Evolutionary conservation across 2,888 invertebrate genomes (phyloP).

Genomic region (Acleris sparsana): DNA sequence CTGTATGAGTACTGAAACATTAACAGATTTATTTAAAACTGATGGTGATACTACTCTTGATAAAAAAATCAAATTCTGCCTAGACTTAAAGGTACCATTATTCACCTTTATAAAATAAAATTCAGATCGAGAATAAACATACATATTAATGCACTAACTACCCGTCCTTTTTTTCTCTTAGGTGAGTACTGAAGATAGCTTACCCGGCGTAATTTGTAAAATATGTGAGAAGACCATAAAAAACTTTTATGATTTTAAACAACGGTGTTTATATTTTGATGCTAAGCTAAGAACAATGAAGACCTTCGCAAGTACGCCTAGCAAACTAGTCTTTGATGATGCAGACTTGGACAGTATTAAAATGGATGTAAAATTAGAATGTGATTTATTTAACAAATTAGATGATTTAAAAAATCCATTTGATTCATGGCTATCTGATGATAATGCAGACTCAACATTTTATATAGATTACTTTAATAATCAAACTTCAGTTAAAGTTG

Average conservation of each 20-base stretch:
- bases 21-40: slow-evolving; percentile 36
- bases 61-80: slow-evolving; percentile 39
- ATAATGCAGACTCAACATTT: slow-evolving; percentile 19
- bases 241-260: slow-evolving; percentile 52
- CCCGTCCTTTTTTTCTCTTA: slow-evolving; percentile 33
- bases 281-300: slow-evolving; percentile 28
- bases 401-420: slow-evolving; percentile 26
- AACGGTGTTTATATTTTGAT: slow-evolving; percentile 45
- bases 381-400: slow-evolving; percentile 32
- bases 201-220: slow-evolving; percentile 46
- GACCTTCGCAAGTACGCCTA: background rate
- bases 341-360: slow-evolving; percentile 20
- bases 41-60: slow-evolving; percentile 37
- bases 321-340: slow-evolving; percentile 11
- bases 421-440: slow-evolving; percentile 33
- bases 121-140: background rate
- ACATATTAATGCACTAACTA: background rate
- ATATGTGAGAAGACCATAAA: slow-evolving; percentile 47
- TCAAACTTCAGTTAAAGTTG: slow-evolving; percentile 7
- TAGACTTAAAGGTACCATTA: slow-evolving; percentile 41
- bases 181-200: slow-evolving; percentile 43
- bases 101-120: background rate
- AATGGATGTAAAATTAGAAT: slow-evolving; percentile 31
- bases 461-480: slow-evolving; percentile 23
- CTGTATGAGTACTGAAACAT: slow-evolving; percentile 40